Conservation (phyloP, 1,140 invertebrate species). For the Drosophila nebulosa region DNA sequence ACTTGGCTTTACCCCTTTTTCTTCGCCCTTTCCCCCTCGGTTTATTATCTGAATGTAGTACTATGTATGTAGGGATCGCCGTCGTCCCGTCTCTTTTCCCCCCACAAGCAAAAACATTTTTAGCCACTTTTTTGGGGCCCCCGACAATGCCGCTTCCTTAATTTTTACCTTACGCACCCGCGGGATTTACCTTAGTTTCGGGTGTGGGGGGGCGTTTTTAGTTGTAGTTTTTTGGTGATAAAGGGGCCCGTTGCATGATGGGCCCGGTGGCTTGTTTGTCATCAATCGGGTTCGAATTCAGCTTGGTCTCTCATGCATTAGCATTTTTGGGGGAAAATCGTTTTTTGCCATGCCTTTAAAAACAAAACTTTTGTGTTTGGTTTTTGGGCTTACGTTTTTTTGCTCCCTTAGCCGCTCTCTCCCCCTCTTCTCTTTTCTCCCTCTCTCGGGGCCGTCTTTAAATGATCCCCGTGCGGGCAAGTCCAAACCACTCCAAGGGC, state of each 20-base stretch:
- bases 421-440: background rate
- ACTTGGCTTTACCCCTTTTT: conserved; percentile 44
- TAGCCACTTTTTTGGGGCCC: conserved; percentile 76
- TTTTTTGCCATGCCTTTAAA: conserved; percentile 67
- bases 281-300: conserved; percentile 57
- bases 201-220: conserved; percentile 29
- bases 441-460: background rate
- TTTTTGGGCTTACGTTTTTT: conserved; percentile 73
- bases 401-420: conserved; percentile 70
- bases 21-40: background rate
- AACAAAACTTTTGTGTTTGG: conserved; percentile 64
- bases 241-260: background rate
- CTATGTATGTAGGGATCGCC: no score
- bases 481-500: background rate
- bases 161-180: conserved; percentile 80
- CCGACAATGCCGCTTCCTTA: conserved; percentile 13
- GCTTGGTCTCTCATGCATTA: conserved; percentile 62
- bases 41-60: background rate
- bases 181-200: conserved; percentile 52
- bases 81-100: conserved; percentile 59
- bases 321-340: conserved; percentile 74
- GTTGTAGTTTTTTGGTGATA: conserved; percentile 10
- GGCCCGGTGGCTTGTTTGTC: conserved; percentile 46
- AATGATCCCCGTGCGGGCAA: background rate
- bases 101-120: conserved; percentile 77